Percentiles rank a stretch among this genome's conserved stretches.
Conservation (phyloP, 2,888 invertebrate species). For the Chrysolina haemoptera region DNA sequence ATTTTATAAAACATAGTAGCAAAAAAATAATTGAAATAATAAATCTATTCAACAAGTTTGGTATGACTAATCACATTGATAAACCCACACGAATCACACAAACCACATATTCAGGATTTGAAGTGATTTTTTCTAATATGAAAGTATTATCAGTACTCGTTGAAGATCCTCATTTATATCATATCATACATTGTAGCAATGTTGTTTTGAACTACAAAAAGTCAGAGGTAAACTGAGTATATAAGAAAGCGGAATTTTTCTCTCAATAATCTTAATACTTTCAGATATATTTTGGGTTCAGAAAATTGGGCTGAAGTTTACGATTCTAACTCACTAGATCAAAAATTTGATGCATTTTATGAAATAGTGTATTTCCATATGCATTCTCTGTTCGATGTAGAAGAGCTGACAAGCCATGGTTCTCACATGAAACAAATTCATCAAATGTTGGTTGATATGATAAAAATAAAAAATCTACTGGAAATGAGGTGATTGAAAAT, state of each 20-base stretch:
- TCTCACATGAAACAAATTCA: not conserved
- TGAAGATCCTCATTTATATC: not conserved
- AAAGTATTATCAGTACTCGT: slow-evolving; percentile 8
- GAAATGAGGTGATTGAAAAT: slow-evolving; percentile 12
- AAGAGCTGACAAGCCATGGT: slow-evolving; percentile 14
- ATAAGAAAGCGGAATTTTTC: too few species aligned
- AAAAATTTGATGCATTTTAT: slow-evolving; percentile 13
- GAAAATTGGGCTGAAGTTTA: slow-evolving; percentile 19
- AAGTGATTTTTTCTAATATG: not conserved
- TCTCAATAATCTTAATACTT: too few species aligned
- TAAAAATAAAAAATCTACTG: slow-evolving; percentile 9
- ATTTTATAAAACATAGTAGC: slow-evolving; percentile 5
- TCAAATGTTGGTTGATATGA: not conserved
- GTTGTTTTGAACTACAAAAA: slow-evolving; percentile 20
- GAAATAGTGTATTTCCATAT: slow-evolving; percentile 20
- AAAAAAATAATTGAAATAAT: slow-evolving; percentile 2
- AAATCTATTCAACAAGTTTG: slow-evolving; percentile 1
- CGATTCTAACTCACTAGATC: slow-evolving; percentile 16
- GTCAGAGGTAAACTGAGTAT: slow-evolving; percentile 16
- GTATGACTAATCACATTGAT: too few species aligned
- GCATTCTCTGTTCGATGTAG: slow-evolving; percentile 8
- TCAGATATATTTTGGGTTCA: not conserved
- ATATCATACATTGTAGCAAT: slow-evolving; percentile 14
- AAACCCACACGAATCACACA: slow-evolving; percentile 17
- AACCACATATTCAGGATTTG: slow-evolving; percentile 1